Percentiles rank a stretch among this genome's conserved stretches.
These are phyloP conservation scores for Acrobasis consociella DNA, from an alignment of 2,888 invertebrate species.

Conservation along the genomic window DNA sequence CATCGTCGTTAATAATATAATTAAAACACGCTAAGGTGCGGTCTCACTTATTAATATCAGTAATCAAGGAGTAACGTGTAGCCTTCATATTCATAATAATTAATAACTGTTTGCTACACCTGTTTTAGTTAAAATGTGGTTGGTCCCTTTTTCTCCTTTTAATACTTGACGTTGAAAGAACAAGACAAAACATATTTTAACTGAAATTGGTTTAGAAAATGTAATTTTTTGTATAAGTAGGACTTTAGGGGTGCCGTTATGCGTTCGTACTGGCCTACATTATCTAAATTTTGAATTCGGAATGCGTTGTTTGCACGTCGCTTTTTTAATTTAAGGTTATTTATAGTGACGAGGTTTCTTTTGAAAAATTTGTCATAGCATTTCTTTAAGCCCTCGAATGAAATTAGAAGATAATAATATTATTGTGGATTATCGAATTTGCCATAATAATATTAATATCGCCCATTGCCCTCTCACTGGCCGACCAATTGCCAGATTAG, in stretches of 20 bases:
- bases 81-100: too few relatives aligned
- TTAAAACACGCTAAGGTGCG: slow-evolving; percentile 81
- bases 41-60: slow-evolving; percentile 71
- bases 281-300: slow-evolving; percentile 27
- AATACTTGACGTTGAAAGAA: too few relatives aligned
- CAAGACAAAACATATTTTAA: too few relatives aligned
- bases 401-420: not conserved
- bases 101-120: too few relatives aligned
- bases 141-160: too few relatives aligned
- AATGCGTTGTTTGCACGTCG: slow-evolving; percentile 18
- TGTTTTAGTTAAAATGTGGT: too few relatives aligned
- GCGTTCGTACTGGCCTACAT: slow-evolving; percentile 36
- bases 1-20: slow-evolving; percentile 81
- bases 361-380: not conserved
- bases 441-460: not conserved
- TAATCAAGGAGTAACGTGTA: slow-evolving; percentile 67
- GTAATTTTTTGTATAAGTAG: too few relatives aligned
- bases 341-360: slow-evolving; percentile 6
- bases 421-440: not conserved
- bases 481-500: not conserved
- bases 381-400: not conserved
- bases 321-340: slow-evolving; percentile 19
- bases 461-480: not conserved
- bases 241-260: slow-evolving; percentile 36
- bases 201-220: too few relatives aligned